Conservation (phyloP, 1,140 invertebrate species). For the Drosophila repleta region DNA sequence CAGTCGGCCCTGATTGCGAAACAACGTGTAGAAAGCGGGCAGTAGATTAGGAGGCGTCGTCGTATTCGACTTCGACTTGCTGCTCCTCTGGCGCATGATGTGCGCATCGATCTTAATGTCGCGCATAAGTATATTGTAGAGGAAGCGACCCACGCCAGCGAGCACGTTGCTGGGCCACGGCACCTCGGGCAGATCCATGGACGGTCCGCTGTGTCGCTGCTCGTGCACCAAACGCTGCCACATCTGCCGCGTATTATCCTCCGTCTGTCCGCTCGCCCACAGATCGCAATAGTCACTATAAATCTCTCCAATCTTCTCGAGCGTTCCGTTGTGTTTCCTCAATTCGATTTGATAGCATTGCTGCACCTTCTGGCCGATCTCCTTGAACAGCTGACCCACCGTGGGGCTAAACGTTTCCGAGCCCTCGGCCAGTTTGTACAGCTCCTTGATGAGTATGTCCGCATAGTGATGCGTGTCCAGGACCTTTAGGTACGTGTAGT, state of each 20-base stretch:
- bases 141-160: conserved; percentile 90
- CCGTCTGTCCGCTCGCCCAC: conserved; percentile 85
- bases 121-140: conserved; percentile 94
- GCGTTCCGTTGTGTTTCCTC: conserved; percentile 87
- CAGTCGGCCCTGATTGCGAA: conserved; percentile 87
- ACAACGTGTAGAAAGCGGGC: conserved; percentile 93
- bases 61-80: conserved; percentile 55
- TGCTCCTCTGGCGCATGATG: conserved; percentile 85
- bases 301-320: conserved; percentile 88
- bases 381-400: conserved; percentile 86
- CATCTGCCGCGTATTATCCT: conserved; percentile 88
- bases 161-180: conserved; percentile 88
- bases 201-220: conserved; percentile 85
- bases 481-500: conserved; percentile 90
- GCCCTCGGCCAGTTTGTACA: conserved; percentile 88
- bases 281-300: conserved; percentile 90
- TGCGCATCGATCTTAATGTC: conserved; percentile 93
- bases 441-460: conserved; percentile 88
- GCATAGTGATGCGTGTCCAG: conserved; percentile 88
- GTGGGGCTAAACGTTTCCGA: conserved; percentile 92
- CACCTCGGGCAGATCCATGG: conserved; percentile 86
- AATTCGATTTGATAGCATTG: conserved; percentile 87
- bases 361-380: conserved; percentile 88
- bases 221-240: conserved; percentile 89
- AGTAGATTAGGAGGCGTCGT: conserved; percentile 83